A percentile compares a stretch with the other conserved stretches of the same genome.
These are phyloP conservation scores for Lochmaea capreae DNA, from an alignment of 2,888 invertebrate genomes.

Conservation along the genomic window DNA sequence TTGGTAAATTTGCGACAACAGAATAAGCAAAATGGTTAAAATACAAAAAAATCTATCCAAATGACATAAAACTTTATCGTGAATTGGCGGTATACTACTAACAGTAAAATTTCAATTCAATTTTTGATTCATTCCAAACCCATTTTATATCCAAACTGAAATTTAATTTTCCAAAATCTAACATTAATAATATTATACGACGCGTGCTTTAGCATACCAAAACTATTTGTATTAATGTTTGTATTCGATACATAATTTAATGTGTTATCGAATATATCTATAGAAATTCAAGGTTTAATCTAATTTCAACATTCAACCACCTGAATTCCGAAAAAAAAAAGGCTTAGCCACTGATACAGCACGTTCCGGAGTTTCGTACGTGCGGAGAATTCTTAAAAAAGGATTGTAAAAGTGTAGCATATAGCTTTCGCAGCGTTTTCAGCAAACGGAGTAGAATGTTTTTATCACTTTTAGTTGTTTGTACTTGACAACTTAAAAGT, in stretches of 20 bases:
- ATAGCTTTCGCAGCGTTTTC: slow-evolving; percentile 19
- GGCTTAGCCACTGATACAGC: slow-evolving; percentile 40
- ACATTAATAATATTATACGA: neutral
- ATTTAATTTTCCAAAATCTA: neutral
- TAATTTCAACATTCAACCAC: slow-evolving; percentile 33
- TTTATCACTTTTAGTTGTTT: slow-evolving; percentile 28
- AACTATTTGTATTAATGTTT: neutral
- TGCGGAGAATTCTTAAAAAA: slow-evolving; percentile 29
- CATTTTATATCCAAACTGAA: neutral
- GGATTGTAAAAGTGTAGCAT: slow-evolving; percentile 24
- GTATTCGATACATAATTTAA: slow-evolving; percentile 11
- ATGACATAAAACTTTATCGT: too few relatives aligned
- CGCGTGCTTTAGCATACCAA: neutral
- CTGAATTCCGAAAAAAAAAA: slow-evolving; percentile 22
- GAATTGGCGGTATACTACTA: too few relatives aligned
- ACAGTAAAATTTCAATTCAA: neutral
- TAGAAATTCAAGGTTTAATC: slow-evolving; percentile 37
- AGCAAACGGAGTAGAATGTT: slow-evolving; percentile 17
- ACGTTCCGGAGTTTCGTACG: slow-evolving; percentile 35
- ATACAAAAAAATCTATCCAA: too few relatives aligned
- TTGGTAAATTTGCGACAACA: too few relatives aligned
- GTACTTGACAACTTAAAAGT: slow-evolving; percentile 25
- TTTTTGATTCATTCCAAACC: neutral
- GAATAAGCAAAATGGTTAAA: too few relatives aligned
- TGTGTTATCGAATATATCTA: slow-evolving; percentile 29